Base-by-base conservation (phyloP, 2,113 vertebrate genomes). In the Chunga burmeisteri region DNA sequence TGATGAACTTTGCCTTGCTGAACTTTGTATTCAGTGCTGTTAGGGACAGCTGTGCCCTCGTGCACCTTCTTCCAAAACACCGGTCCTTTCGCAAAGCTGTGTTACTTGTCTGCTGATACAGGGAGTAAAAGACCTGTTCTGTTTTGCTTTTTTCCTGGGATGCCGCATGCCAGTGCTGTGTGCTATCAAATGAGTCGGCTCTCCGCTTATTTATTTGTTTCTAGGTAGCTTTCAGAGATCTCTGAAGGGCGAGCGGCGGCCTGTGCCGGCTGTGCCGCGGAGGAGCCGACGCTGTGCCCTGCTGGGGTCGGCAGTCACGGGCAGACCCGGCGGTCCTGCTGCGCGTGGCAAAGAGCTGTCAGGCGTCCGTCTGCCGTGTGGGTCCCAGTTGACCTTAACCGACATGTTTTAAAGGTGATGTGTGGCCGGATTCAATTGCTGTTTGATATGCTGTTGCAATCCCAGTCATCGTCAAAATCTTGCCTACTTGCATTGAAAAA, bases 1-100 rank as follows among this genome's bases (percentile, higher is more conserved):
- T 44, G 81, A 56, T 94, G 72, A 94, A 81, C 95, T 95, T 94
- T 95, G 83, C 40, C 83, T 84, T 72, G 44, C 34, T 95, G 90
- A 86, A 85, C 93, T 97, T 96, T 80, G 93, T 89, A n/a, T 93
- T 72, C 34, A n/a, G 36, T 47, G 56, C 30, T 55, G 18, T 38
- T 81, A 46, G 68, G 63, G 73, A 17, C 56, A 72, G 23, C 62
- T 91, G 46, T 80, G 53, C 34, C 11, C 9, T 15, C 4, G 1
- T 42, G 27, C 61, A 77, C 30, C 1, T 74, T 66, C 42, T 85
- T 81, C 80, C 83, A 79, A 75, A 96, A 71, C 75, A 56, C 0
- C 0, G 1, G 8, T 49, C 8, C 14, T 81, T 91, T n/a, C 65
- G 49, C 52, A 53, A 74, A 88, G n/a, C 49, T 34, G 6, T 7